phyloP scores from a whole-genome alignment of 2,113 vertebrate genomes.

The Cyanoderma ruficeps region DNA sequence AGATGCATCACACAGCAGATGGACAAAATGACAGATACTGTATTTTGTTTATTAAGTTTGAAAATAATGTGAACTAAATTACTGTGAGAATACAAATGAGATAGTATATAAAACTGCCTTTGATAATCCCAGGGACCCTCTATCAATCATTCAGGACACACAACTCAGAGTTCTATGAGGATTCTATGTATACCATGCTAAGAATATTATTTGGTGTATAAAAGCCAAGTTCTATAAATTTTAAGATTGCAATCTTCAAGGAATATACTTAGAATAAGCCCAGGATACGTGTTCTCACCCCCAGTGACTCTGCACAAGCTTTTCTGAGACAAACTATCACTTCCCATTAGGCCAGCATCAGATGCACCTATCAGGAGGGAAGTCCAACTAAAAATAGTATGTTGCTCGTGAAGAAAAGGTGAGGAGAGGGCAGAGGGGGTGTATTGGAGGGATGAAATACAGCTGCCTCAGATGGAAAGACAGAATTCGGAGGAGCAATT shows the following conservation, averaged over 20 bases:
- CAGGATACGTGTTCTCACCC: not conserved
- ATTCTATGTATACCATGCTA: not conserved
- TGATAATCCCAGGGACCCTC: not conserved
- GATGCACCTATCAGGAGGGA: not conserved
- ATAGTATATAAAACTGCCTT: not conserved
- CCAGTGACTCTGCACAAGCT: not conserved
- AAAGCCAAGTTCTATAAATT: not conserved
- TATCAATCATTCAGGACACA: not conserved
- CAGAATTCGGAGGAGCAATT: not conserved
- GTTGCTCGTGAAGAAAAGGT: not conserved
- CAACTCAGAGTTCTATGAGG: not conserved
- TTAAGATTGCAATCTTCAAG: not conserved
- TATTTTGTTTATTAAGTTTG: conserved; percentile 39
- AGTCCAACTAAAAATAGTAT: not conserved
- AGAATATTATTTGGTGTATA: not conserved
- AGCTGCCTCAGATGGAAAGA: not conserved
- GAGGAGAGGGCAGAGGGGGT: not conserved
- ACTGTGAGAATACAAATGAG: not conserved
- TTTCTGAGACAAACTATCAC: not conserved
- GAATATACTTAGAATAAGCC: not conserved
- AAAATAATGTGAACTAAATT: conserved; percentile 11
- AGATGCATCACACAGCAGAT: conserved; percentile 33
- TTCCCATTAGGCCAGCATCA: not conserved
- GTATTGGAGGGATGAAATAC: not conserved
- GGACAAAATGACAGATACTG: conserved; percentile 27